phyloP scores from a whole-genome alignment of 2,797 vertebrate species.

The Avahi laniger region DNA sequence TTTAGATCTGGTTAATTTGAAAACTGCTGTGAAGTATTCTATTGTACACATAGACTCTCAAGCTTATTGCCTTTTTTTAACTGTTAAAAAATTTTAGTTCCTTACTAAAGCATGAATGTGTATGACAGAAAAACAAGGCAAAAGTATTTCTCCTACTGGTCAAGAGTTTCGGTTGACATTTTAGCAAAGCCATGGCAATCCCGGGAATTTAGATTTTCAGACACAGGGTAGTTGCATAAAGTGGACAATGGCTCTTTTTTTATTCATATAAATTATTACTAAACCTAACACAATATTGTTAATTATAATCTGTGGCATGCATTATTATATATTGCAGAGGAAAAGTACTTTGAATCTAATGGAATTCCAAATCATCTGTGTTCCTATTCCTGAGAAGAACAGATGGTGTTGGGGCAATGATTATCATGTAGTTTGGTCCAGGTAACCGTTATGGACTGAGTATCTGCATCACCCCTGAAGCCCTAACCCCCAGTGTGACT shows the following conservation, averaged over 20 bases:
- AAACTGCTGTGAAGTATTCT: background rate
- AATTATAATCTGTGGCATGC: background rate
- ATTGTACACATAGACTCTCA: background rate
- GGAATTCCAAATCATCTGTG: background rate
- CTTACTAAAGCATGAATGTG: background rate
- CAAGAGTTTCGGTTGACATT: slow-evolving; percentile 29
- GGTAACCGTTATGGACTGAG: background rate
- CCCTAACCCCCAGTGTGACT: background rate
- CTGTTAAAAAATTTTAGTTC: background rate
- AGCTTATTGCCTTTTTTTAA: background rate
- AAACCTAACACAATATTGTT: background rate
- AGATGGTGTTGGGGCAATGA: background rate
- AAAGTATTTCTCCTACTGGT: background rate
- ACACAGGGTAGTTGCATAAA: background rate
- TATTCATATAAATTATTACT: background rate
- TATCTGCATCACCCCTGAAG: background rate
- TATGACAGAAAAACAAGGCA: background rate
- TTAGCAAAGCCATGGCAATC: background rate
- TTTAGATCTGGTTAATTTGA: background rate
- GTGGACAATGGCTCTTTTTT: background rate
- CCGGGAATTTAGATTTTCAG: background rate
- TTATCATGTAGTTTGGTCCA: background rate
- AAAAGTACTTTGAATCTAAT: background rate
- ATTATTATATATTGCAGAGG: background rate
- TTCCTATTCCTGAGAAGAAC: background rate